A percentile compares a stretch with the other conserved stretches of the same genome.
These are phyloP conservation scores for Pelmatolapia mariae DNA, from an alignment of 2,113 vertebrate genomes.

Conservation along the genomic window DNA sequence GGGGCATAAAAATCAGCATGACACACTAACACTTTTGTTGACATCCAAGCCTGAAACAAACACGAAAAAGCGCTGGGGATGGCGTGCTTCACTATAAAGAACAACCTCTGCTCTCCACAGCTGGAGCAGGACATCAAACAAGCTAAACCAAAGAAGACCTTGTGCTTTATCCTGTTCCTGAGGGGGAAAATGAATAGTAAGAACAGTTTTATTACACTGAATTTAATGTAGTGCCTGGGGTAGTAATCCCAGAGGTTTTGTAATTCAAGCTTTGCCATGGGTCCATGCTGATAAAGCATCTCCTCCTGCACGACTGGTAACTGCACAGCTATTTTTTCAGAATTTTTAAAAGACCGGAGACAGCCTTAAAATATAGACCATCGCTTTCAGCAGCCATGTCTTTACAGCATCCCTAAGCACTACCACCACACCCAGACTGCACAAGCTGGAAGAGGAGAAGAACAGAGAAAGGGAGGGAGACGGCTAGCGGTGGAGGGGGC, in stretches of 20 bases:
- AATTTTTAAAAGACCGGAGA: background rate
- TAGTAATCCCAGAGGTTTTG: conserved; percentile 5
- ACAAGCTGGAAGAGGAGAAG: conserved; percentile 3
- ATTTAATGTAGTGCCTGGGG: background rate
- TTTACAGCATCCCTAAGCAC: conserved; percentile 22
- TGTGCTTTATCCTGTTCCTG: background rate
- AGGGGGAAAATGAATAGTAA: background rate
- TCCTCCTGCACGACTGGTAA: background rate
- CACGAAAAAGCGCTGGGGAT: background rate
- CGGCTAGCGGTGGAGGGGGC: conserved; percentile 3
- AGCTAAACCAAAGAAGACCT: background rate
- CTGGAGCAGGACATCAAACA: background rate
- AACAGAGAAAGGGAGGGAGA: background rate
- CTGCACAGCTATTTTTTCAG: background rate
- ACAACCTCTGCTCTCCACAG: background rate
- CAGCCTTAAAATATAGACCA: conserved; percentile 1
- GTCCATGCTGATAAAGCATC: conserved; percentile 37
- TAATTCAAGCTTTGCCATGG: background rate
- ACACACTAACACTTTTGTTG: background rate
- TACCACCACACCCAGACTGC: conserved; percentile 57
- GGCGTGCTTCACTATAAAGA: background rate
- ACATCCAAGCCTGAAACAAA: background rate
- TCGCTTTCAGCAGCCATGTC: conserved; percentile 3
- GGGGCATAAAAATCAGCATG: conserved; percentile 1
- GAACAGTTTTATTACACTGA: conserved; percentile 6